These are phyloP conservation scores for Anhinga rufa DNA, from an alignment of 2,113 vertebrate genomes.

Conservation along the genomic window DNA sequence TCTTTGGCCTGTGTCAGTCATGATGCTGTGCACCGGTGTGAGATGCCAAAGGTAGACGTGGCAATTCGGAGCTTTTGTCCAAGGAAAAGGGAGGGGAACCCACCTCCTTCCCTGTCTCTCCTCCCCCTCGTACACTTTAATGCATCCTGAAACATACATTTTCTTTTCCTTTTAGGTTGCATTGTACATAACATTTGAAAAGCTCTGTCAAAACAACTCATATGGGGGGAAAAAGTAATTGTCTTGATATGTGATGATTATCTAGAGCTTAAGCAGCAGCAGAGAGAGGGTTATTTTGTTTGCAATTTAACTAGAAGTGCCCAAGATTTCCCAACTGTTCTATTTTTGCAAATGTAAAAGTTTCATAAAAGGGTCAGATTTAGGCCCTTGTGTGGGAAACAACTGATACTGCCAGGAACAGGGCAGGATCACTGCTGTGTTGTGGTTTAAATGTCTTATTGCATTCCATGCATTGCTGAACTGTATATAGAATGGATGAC, in stretches of 20 bases:
- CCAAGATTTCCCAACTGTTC: conserved; percentile 81
- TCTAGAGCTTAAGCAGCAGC: conserved; percentile 57
- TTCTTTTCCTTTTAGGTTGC: conserved; percentile 33
- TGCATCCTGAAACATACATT: conserved; percentile 5
- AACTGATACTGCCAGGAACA: conserved; percentile 68
- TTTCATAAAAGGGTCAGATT: conserved; percentile 78
- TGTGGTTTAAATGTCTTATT: conserved; percentile 74
- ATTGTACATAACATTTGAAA: conserved; percentile 33
- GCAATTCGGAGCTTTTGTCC: neutral
- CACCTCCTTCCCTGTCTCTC: neutral
- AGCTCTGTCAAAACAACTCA: conserved; percentile 63
- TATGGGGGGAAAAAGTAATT: conserved; percentile 25
- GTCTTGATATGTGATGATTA: conserved; percentile 7
- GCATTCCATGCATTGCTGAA: conserved; percentile 77
- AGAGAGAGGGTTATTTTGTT: conserved; percentile 68
- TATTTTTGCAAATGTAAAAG: conserved; percentile 81
- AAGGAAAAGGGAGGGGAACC: neutral
- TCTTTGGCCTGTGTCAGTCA: neutral
- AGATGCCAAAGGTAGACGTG: neutral
- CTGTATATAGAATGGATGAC: conserved; percentile 69
- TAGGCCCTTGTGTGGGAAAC: conserved; percentile 80
- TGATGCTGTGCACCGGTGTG: neutral
- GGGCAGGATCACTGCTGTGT: conserved; percentile 71
- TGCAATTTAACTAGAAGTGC: conserved; percentile 71
- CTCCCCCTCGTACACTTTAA: neutral